Evolutionary conservation across 1,140 invertebrate species (phyloP).

Genomic region (Cydia strobilella): DNA sequence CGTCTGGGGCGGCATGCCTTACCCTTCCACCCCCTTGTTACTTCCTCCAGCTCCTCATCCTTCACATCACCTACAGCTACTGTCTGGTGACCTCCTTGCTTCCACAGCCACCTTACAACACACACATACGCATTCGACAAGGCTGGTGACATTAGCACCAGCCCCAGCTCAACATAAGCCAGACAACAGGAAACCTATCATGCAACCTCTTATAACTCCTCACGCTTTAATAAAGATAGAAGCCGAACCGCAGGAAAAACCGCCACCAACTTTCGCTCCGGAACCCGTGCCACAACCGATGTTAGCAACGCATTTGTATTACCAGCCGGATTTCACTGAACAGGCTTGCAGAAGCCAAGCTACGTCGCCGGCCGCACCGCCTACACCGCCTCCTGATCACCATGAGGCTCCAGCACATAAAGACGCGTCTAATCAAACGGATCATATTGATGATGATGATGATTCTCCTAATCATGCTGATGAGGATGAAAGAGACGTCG

Average conservation of each 20-base stretch:
- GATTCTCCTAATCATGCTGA: slow-evolving; percentile 70
- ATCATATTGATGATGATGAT: slow-evolving; percentile 82
- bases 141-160: slow-evolving; percentile 81
- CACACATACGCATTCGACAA: slow-evolving; percentile 82
- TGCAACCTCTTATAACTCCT: slow-evolving; percentile 81
- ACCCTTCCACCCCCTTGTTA: slow-evolving; percentile 82
- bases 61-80: slow-evolving; percentile 81
- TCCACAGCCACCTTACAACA: slow-evolving; percentile 80
- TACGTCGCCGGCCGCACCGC: slow-evolving; percentile 75
- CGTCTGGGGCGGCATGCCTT: slow-evolving; percentile 86
- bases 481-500: slow-evolving; percentile 79
- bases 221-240: slow-evolving; percentile 85
- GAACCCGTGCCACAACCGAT: slow-evolving; percentile 83
- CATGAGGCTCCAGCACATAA: slow-evolving; percentile 82
- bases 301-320: slow-evolving; percentile 79
- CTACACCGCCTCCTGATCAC: slow-evolving; percentile 83
- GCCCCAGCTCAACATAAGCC: slow-evolving; percentile 64
- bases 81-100: slow-evolving; percentile 80
- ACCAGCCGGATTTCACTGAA: slow-evolving; percentile 74
- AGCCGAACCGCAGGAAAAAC: slow-evolving; percentile 79
- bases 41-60: slow-evolving; percentile 84
- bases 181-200: slow-evolving; percentile 80
- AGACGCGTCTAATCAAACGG: slow-evolving; percentile 91
- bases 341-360: slow-evolving; percentile 81
- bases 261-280: slow-evolving; percentile 70